Conservation (phyloP, 2,888 invertebrate species). For the Cynaeus angustus region DNA sequence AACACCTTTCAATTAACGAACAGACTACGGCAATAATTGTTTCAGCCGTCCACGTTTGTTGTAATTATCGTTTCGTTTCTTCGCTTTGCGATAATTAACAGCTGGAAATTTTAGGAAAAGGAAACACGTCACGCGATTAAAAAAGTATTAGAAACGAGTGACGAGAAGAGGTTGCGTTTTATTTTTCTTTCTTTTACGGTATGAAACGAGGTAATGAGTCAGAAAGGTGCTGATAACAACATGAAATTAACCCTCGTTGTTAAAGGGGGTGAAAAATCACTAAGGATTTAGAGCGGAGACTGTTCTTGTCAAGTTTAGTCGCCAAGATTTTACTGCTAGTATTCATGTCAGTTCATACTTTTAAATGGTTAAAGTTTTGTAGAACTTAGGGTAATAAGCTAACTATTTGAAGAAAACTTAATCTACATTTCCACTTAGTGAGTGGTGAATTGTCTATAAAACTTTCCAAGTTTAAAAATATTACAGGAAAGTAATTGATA, state of each 20-base stretch:
- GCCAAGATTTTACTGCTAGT: background rate
- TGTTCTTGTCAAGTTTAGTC: constrained; percentile 5
- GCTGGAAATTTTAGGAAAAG: background rate
- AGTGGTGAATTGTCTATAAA: background rate
- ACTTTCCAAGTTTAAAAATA: background rate
- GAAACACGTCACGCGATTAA: constrained; percentile 17
- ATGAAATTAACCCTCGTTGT: constrained; percentile 14
- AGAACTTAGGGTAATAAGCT: background rate
- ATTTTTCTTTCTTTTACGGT: constrained; percentile 28
- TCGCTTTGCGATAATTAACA: constrained; percentile 1
- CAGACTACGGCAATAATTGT: constrained; percentile 22
- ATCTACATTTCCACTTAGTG: constrained; percentile 1
- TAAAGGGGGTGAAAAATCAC: constrained; percentile 29
- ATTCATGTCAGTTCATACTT: constrained; percentile 2
- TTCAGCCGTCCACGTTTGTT: constrained; percentile 10
- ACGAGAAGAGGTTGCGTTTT: background rate
- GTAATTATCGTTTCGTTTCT: constrained; percentile 19
- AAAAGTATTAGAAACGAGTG: constrained; percentile 9
- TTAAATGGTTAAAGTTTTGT: constrained; percentile 5
- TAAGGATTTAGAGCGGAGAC: constrained; percentile 4
- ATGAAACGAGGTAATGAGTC: constrained; percentile 28
- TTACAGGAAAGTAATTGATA: constrained; percentile 2
- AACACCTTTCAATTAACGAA: constrained; percentile 35
- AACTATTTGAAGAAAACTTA: constrained; percentile 7
- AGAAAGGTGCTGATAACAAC: constrained; percentile 40